Base-by-base conservation (phyloP, 2,113 vertebrate genomes). In the Lonchura striata region DNA sequence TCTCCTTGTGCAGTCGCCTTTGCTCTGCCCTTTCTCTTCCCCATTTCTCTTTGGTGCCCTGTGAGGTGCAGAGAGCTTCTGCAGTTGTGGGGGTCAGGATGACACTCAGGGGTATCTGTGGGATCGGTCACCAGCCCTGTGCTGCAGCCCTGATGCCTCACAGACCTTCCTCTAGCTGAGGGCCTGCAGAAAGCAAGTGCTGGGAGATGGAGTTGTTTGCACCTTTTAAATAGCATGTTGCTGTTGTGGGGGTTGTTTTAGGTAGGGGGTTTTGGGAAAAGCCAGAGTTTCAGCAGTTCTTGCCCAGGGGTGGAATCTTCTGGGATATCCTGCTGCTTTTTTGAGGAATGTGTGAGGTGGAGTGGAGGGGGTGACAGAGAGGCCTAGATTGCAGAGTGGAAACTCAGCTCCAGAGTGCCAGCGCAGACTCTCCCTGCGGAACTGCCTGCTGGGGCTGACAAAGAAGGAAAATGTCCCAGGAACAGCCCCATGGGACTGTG, bases 1-100 rank as follows among this genome's bases (percentile, higher is more conserved):
- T 17, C 14, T 61, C 30, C 37, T 66, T 30, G 35, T 31, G 20
- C 3, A 1, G 3, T 33, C 0, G 0, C 13, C 35, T 54, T 85
- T 50, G 24, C 9, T 70, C 54, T 56, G 50, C 11, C 10, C 35
- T 30, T 39, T 15, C 63, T 41, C 41, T 41, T 41, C 12, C 41
- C 41, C 12, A 13, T 41, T 41, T 41, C 41, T 41, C 41, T 41
- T 54, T n/a, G 50, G 11, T 76, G 70, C 41, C 33, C 42, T 63
- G 42, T 68, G 70, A 78, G 28, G 30, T 71, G 28, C 76, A 61
- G 71, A 69, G n/a, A 70, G 30, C 30, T 65, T 33, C 37, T 90
- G 42, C 35, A 72, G 42, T 37, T 42, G 13, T 30, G 41, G 19
- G 22, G 18, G 10, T 60, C 27, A 0, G 1, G 41, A 17, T 52